A percentile compares a stretch with the other conserved stretches of the same genome.
Conservation (phyloP, 1,140 invertebrate species). For the Chironomus striatipennis region DNA sequence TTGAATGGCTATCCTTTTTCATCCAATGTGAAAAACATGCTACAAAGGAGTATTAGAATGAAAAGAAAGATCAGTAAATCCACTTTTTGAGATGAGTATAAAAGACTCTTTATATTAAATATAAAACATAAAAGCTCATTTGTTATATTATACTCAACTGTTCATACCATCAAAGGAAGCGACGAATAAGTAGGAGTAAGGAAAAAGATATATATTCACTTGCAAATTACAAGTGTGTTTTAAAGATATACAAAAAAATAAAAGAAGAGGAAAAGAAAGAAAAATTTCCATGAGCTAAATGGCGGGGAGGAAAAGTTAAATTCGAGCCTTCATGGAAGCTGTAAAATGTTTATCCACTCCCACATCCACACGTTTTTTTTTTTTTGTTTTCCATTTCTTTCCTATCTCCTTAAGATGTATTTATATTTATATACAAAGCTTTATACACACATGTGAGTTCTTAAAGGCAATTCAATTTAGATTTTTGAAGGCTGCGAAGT, state of each 20-base stretch:
- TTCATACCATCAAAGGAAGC: background rate
- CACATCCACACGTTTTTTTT: too few relatives aligned
- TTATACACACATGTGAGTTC: background rate
- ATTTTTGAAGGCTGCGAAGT: conserved; percentile 13
- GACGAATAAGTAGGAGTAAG: background rate
- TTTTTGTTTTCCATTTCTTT: too few relatives aligned
- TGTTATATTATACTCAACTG: background rate
- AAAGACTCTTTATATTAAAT: background rate
- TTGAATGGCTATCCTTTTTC: too few relatives aligned
- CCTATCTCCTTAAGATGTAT: too few relatives aligned
- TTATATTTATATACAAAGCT: too few relatives aligned
- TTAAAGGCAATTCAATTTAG: conserved; percentile 12
- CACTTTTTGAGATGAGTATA: background rate
- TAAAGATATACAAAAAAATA: too few relatives aligned
- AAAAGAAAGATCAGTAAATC: conserved; percentile 1
- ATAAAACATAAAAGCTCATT: conserved; percentile 9
- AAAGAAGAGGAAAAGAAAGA: too few relatives aligned
- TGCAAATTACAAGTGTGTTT: too few relatives aligned
- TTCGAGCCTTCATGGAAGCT: background rate
- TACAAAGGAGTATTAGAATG: background rate
- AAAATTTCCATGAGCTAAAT: background rate
- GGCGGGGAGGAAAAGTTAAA: background rate
- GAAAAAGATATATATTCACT: background rate
- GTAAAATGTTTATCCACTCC: too few relatives aligned
- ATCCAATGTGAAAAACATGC: too few relatives aligned